Evolutionary conservation across 2,888 invertebrate species (phyloP).

Genomic region (Altica lythri): DNA sequence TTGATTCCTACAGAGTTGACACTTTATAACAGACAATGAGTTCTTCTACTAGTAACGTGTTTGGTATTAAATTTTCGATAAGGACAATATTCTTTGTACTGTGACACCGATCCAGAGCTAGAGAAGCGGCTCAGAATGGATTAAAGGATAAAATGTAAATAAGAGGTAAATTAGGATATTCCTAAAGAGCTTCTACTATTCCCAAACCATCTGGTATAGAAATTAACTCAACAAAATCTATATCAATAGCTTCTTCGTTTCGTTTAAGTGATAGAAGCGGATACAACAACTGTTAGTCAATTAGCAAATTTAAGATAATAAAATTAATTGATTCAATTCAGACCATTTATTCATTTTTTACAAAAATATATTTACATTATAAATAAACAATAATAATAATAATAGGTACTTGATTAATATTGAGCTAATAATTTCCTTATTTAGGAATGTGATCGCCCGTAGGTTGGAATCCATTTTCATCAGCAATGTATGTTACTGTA

Average conservation of each 20-base stretch:
- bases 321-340: too few species aligned
- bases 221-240: conserved; percentile 1
- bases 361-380: conserved; percentile 32
- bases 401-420: conserved; percentile 7
- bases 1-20: too few species aligned
- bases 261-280: conserved; percentile 27
- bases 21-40: too few species aligned
- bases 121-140: conserved; percentile 73
- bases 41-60: too few species aligned
- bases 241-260: conserved; percentile 27
- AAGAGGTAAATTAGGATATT: conserved; percentile 65
- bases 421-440: conserved; percentile 20
- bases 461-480: conserved; percentile 66
- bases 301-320: too few species aligned
- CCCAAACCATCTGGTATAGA: conserved; percentile 24
- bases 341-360: conserved; percentile 20
- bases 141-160: conserved; percentile 70
- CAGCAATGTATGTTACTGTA: conserved; percentile 65
- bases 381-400: conserved; percentile 22
- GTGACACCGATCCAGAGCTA: conserved; percentile 75
- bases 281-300: conserved; percentile 54
- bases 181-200: conserved; percentile 58
- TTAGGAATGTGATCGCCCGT: conserved; percentile 58
- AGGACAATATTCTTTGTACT: conserved; percentile 74
- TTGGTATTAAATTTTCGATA: conserved; percentile 80